Base-by-base conservation (phyloP, 2,113 vertebrate species). In the Hippocampus abdominalis region DNA sequence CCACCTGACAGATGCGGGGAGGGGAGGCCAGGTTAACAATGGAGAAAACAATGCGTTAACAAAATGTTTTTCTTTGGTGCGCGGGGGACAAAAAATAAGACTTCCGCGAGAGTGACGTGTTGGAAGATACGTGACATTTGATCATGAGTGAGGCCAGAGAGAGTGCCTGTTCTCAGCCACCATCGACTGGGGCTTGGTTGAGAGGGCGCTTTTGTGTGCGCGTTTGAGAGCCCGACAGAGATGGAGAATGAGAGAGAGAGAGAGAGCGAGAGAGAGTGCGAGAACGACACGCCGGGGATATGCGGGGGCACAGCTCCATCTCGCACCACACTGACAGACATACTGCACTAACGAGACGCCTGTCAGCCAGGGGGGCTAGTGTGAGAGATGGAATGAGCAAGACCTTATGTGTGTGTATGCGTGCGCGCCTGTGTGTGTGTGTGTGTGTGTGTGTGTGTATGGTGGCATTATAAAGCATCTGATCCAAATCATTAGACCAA, bases 1-100 rank as follows among this genome's bases (percentile, higher is more conserved):
- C 97, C 88, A 99, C 90, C 96, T 98, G 86, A 51, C 72, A 68
- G 76, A 12, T 49, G 60, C 78, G 77, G 60, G 8, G 72, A 20
- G 48, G 3, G 63, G 69, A 29, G 42, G 32, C 11, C 40, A 46
- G 59, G 46, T 25, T 57, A 71, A 54, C 29, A 66, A 32, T 60
- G 59, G 66, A 76, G 64, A 81, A 25, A 72, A 82, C 68, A 77
- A 59, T 46, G 70, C 80, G 82, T 64, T 64, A 81, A 74, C 73
- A 75, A 81, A 88, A 84, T 60, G 68, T 40, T 51, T 44, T 46
- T 54, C 65, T 86, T 74, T 68, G 51, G 68, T 15, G 62, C 20
- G 16, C 5, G 32, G 46, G 46, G 63, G 73, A 84, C 71, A 57
- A 85, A 85, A 84, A 85, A 84, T 74, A 88, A 82, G 65, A 44